Evolutionary conservation across 2,113 vertebrate species (phyloP), one percentile per base, ranked within the genome.

Genomic region (Psammodynastes pulverulentus): DNA sequence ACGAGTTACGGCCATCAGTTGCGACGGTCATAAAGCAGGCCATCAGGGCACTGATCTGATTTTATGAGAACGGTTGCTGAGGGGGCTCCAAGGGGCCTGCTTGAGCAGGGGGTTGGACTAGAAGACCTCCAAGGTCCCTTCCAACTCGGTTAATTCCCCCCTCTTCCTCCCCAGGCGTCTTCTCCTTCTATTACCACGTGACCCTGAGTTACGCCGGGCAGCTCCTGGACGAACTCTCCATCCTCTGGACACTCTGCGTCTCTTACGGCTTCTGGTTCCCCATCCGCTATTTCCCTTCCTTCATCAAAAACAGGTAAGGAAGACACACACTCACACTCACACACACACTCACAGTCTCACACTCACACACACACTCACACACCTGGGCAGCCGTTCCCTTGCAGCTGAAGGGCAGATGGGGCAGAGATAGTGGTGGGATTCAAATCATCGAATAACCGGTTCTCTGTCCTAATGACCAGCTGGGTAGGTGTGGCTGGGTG

Each of bases 171-270:
- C 21, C 91, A 99, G 99, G 99, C 1, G 0, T 98, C 3, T 99
- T 99, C 96, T 99, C 99, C 5, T 94, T 95, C 0, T 99, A 99
- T 93, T 99, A 98, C 93, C 99, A 99, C 97, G 98, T 99, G 98
- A 99, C 99, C 0, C 97, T 99, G 45, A 99, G 99, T 95, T 99
- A 99, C 0, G 93, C 98, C 72, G 99, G 99, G 9, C 99, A 99
- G 96, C 97, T 99, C 96, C 93, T 99, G 95, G 99, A 99, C 0
- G 99, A 99, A 94, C 95, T 99, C 87, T 97, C 99, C 45, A 99
- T 99, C 96, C 97, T 99, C 86, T 99, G 99, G 99, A 95, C 98
- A 0, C 91, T 99, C 96, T 98, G 98, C 1, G 87, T 97, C 3
- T 95, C 97, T 19, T 99, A 99, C 72, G 93, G 98, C 8, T 90